phyloP scores from a whole-genome alignment of 1,140 invertebrate species.

The Papilio polytes region DNA sequence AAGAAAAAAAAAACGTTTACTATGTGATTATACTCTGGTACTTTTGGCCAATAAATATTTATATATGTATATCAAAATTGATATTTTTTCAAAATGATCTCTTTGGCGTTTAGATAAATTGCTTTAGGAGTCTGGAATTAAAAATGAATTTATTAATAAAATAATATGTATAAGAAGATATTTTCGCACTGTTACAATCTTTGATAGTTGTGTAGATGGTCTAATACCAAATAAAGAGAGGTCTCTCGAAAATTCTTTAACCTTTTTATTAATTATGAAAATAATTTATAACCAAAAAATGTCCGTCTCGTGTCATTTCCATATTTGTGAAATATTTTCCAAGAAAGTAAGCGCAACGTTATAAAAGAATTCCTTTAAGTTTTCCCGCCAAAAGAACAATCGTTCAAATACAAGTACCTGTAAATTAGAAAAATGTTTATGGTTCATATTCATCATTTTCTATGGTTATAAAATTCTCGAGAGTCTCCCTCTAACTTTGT shows the following conservation, averaged over 20 bases:
- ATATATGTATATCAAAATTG: constrained; percentile 75
- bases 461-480: constrained; percentile 42
- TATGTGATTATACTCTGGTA: constrained; percentile 70
- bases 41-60: constrained; percentile 79
- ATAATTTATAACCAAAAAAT: too few relatives aligned
- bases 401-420: too few relatives aligned
- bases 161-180: constrained; percentile 75
- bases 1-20: constrained; percentile 56
- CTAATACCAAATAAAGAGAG: constrained; percentile 41
- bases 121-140: constrained; percentile 81
- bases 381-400: too few relatives aligned
- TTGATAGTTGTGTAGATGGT: constrained; percentile 61
- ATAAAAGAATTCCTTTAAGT: too few relatives aligned
- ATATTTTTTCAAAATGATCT: constrained; percentile 81
- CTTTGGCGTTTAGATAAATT: constrained; percentile 79
- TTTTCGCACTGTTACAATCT: constrained; percentile 82
- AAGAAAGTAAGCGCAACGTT: too few relatives aligned
- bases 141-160: constrained; percentile 81
- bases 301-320: too few relatives aligned
- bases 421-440: too few relatives aligned
- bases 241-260: constrained; percentile 44
- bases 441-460: background rate
- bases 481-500: constrained; percentile 46
- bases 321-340: too few relatives aligned
- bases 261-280: background rate